These are phyloP conservation scores for Drosophila tristis DNA, from an alignment of 1,140 invertebrate species.

Conservation along the genomic window DNA sequence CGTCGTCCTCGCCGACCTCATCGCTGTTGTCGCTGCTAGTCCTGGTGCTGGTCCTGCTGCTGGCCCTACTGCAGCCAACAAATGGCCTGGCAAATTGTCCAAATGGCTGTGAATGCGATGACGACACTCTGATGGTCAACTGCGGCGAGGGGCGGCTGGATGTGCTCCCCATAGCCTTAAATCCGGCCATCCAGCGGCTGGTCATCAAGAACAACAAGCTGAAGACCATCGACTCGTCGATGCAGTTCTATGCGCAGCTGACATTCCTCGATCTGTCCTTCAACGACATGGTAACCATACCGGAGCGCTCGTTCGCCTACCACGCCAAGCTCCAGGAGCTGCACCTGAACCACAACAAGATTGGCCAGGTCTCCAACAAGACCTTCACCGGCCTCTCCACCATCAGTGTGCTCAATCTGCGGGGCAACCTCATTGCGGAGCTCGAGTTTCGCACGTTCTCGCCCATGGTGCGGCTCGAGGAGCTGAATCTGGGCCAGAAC, in stretches of 20 bases:
- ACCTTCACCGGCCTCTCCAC: conserved; percentile 92
- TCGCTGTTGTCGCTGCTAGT: conserved; percentile 24
- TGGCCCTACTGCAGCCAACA: conserved; percentile 35
- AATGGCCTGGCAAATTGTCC: conserved; percentile 88
- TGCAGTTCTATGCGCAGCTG: conserved; percentile 94
- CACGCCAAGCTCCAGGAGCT: conserved; percentile 93
- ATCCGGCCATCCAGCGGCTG: conserved; percentile 93
- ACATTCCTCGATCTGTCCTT: conserved; percentile 93
- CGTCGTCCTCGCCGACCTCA: conserved; percentile 38
- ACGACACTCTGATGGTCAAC: conserved; percentile 93
- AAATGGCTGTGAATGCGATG: conserved; percentile 92
- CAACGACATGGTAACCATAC: conserved; percentile 92
- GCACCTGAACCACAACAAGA: conserved; percentile 93
- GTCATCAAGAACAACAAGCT: conserved; percentile 94
- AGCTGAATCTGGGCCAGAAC: conserved; percentile 94
- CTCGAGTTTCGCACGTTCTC: conserved; percentile 91
- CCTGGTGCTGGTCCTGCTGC: conserved; percentile 17
- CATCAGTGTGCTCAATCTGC: conserved; percentile 91
- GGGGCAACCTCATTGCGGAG: conserved; percentile 92
- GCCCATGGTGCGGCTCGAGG: conserved; percentile 90
- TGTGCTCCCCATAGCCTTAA: conserved; percentile 95
- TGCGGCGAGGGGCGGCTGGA: conserved; percentile 94
- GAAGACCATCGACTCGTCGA: conserved; percentile 93
- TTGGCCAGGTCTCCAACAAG: conserved; percentile 90
- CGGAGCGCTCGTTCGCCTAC: conserved; percentile 90